A percentile compares a stretch with the other conserved stretches of the same genome.
Conservation (phyloP, 2,113 vertebrate species). For the Hassar affinis region DNA sequence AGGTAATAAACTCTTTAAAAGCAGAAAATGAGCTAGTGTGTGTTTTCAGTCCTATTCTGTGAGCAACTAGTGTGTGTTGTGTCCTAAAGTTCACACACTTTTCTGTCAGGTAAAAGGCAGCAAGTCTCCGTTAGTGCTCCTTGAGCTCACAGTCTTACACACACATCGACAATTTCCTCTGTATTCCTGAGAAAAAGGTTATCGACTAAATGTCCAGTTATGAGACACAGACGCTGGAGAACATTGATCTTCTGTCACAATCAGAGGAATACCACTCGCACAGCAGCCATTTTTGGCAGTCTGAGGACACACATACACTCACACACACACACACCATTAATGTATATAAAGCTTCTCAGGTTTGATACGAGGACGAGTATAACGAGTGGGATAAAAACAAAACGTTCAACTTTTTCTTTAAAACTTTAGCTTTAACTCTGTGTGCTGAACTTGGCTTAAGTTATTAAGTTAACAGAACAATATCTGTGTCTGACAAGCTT, state of each 20-base stretch:
- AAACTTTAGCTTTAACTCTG: background rate
- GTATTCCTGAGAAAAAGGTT: constrained; percentile 60
- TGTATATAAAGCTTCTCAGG: background rate
- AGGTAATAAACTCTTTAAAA: too few species aligned
- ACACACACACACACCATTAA: constrained; percentile 16
- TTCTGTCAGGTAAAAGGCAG: background rate
- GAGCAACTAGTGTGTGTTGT: background rate
- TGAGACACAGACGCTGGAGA: constrained; percentile 58
- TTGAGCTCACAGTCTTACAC: background rate
- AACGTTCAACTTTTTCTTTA: background rate
- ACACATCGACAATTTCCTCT: constrained; percentile 50
- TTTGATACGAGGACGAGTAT: background rate
- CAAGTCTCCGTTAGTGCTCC: background rate
- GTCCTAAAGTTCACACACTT: background rate
- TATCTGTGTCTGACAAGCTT: too few species aligned
- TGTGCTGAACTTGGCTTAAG: background rate
- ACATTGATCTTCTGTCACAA: constrained; percentile 70
- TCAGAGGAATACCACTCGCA: constrained; percentile 59
- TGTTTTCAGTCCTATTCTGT: background rate
- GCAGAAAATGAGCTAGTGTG: background rate
- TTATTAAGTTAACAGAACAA: too few species aligned
- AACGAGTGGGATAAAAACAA: background rate
- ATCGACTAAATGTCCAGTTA: constrained; percentile 49
- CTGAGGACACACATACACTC: constrained; percentile 53
- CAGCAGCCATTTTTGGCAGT: constrained; percentile 59